These are phyloP conservation scores for Aproaerema taeniolella DNA, from an alignment of 2,888 invertebrate species.

Conservation along the genomic window DNA sequence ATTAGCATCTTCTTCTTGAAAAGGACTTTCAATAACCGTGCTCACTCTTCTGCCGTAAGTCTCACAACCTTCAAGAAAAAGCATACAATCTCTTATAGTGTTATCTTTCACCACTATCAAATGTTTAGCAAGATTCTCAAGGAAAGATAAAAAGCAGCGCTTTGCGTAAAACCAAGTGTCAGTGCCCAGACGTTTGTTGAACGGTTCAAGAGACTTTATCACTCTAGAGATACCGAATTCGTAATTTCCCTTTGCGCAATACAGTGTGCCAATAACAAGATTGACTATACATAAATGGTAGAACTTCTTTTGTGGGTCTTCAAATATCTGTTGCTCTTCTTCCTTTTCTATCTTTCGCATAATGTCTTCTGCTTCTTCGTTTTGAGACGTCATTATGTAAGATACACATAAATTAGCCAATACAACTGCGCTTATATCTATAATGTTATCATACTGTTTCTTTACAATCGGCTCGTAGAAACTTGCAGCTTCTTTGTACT, in stretches of 20 bases:
- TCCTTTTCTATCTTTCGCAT: constrained; percentile 99
- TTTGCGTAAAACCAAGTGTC: constrained; percentile 99
- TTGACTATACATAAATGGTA: constrained; percentile 99
- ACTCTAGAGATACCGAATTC: constrained; percentile 99
- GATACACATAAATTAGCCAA: constrained; percentile 98
- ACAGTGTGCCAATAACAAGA: constrained; percentile 97
- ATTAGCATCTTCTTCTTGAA: constrained; percentile 83
- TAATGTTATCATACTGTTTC: constrained; percentile 94
- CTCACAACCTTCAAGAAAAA: constrained; percentile 94
- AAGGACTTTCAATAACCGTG: constrained; percentile 88
- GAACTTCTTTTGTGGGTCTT: constrained; percentile 94
- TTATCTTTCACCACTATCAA: constrained; percentile 92
- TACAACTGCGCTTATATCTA: constrained; percentile 97
- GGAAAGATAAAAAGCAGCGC: constrained; percentile 94
- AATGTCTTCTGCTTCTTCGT: constrained; percentile 98
- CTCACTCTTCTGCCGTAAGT: constrained; percentile 89
- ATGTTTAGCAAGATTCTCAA: constrained; percentile 94
- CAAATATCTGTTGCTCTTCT: constrained; percentile 94
- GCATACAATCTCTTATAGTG: constrained; percentile 90
- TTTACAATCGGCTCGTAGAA: constrained; percentile 99
- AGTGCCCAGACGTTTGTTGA: constrained; percentile 95
- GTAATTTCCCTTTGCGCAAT: constrained; percentile 99
- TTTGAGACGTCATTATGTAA: constrained; percentile 99
- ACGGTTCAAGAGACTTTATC: constrained; percentile 97
- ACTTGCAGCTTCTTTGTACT: constrained; percentile 97